A percentile compares a stretch with the other conserved stretches of the same genome.
Evolutionary conservation across 1,140 invertebrate genomes (phyloP).

Genomic region (Conus betulinus): DNA sequence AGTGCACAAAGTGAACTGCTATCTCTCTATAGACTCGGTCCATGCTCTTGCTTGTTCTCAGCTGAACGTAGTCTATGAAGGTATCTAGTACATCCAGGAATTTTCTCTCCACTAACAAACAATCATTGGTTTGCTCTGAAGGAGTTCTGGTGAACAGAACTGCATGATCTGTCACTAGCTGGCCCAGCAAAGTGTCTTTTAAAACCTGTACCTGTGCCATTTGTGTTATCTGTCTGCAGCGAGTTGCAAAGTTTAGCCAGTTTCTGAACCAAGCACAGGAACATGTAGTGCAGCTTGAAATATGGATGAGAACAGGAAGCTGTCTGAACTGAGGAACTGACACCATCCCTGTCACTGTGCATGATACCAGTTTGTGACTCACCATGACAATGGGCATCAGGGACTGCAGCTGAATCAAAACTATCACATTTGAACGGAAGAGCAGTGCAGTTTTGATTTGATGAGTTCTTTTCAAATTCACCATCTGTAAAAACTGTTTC

Average conservation of each 20-base stretch:
- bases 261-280: constrained; percentile 30
- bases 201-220: neutral
- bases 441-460: no score
- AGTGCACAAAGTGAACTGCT: neutral
- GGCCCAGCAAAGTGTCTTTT: neutral
- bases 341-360: neutral
- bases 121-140: neutral
- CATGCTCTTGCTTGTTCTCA: neutral
- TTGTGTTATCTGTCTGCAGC: neutral
- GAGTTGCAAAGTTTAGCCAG: constrained; percentile 4
- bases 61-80: neutral
- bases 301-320: neutral
- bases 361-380: no score
- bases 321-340: neutral
- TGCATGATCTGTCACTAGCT: neutral
- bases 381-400: no score
- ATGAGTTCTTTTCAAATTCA: neutral
- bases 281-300: constrained; percentile 9
- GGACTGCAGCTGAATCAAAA: no score
- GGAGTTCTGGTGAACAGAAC: neutral
- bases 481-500: neutral
- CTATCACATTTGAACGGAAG: neutral
- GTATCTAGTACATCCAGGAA: constrained; percentile 16
- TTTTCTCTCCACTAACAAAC: constrained; percentile 18
- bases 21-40: neutral